Conservation (phyloP, 2,797 vertebrate genomes). For the Phaenicophaeus curvirostris region DNA sequence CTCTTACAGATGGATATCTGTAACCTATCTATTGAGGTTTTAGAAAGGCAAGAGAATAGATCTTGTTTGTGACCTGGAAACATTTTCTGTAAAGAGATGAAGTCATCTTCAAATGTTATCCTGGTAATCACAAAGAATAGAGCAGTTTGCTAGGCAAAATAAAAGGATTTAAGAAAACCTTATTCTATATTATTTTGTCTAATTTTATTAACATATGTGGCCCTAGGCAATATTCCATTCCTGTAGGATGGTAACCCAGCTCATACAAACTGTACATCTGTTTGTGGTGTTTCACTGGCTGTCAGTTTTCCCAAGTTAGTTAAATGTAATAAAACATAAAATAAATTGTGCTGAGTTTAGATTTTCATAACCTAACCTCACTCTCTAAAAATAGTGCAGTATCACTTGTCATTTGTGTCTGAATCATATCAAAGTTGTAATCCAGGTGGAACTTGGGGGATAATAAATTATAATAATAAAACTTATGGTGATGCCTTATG, state of each 20-base stretch:
- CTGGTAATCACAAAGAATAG: not conserved
- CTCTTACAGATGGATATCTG: not conserved
- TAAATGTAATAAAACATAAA: not conserved
- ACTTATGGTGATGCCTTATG: not conserved
- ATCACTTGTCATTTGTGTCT: not conserved
- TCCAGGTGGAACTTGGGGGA: not conserved
- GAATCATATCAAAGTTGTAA: not conserved
- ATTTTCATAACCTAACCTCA: not conserved
- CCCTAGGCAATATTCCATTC: not conserved
- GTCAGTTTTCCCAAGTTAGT: not conserved
- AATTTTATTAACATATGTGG: not conserved
- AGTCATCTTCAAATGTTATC: not conserved
- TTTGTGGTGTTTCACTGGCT: not conserved
- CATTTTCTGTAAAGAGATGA: not conserved
- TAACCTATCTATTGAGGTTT: not conserved
- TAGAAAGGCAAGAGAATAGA: not conserved
- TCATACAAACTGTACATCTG: not conserved
- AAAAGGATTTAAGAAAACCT: not conserved
- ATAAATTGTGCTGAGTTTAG: not conserved
- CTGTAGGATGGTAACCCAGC: not conserved
- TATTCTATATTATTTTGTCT: fast-evolving
- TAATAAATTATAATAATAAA: not conserved
- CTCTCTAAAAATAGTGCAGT: not conserved
- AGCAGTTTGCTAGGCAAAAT: not conserved
- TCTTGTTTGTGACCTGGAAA: not conserved